Conservation (phyloP, 1,140 invertebrate genomes). For the Linepithema humile region DNA sequence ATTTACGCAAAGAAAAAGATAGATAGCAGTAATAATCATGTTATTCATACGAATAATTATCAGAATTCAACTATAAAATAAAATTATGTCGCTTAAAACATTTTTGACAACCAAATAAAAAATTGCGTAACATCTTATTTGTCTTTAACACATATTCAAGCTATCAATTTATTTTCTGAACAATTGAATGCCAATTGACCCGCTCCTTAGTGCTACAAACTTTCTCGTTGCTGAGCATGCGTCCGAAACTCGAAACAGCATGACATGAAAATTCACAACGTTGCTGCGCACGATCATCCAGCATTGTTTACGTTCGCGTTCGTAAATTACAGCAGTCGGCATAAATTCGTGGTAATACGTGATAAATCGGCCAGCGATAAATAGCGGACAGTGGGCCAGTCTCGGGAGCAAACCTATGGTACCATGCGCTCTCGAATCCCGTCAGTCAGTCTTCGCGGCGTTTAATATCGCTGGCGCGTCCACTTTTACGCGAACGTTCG, state of each 20-base stretch:
- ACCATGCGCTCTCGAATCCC: constrained; percentile 25
- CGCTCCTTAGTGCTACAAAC: background rate
- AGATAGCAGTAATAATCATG: too few species aligned
- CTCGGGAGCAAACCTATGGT: constrained; percentile 12
- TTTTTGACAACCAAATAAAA: background rate
- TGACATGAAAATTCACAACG: background rate
- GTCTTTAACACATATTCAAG: background rate
- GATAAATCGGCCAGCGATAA: constrained; percentile 59
- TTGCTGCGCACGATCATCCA: background rate
- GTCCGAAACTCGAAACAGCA: background rate
- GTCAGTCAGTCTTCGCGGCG: constrained; percentile 48
- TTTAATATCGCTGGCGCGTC: constrained; percentile 55
- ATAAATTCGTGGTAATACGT: constrained; percentile 59
- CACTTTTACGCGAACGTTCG: constrained; percentile 65
- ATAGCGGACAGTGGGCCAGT: constrained; percentile 18
- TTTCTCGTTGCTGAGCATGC: too few species aligned
- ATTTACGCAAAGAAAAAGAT: too few species aligned
- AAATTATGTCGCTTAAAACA: constrained; percentile 9
- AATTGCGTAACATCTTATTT: background rate
- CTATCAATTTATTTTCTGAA: background rate
- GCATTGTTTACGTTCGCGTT: constrained; percentile 58
- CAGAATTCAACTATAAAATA: background rate
- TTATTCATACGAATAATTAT: too few species aligned
- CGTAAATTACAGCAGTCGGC: constrained; percentile 54
- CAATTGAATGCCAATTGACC: too few species aligned